These are phyloP conservation scores for Mormyrus iriodes DNA, from an alignment of 2,113 vertebrate genomes.

Conservation along the genomic window DNA sequence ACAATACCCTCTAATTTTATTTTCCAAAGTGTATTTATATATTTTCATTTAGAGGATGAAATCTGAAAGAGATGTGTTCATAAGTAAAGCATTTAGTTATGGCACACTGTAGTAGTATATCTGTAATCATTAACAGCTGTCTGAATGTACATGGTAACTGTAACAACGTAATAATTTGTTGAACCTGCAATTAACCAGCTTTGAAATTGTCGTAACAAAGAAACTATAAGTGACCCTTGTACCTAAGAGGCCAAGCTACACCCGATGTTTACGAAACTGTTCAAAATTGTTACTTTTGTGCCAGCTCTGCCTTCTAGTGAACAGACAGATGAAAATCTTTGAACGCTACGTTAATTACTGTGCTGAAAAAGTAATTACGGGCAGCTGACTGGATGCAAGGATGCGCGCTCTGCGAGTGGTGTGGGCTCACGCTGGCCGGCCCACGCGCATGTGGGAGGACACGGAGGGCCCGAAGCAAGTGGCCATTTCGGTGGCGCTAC, in stretches of 20 bases:
- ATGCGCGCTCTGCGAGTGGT: neutral
- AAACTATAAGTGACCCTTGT: neutral
- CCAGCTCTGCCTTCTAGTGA: neutral
- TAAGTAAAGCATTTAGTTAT: neutral
- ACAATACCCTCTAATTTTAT: neutral
- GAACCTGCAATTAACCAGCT: neutral
- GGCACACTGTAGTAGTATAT: neutral
- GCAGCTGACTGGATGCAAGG: neutral
- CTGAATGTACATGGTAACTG: neutral
- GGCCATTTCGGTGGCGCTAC: neutral
- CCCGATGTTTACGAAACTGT: neutral
- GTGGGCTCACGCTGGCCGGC: neutral
- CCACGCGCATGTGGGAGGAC: neutral
- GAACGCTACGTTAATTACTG: neutral
- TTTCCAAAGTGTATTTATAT: neutral
- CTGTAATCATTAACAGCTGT: neutral
- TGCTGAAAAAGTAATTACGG: neutral
- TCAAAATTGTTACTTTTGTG: neutral
- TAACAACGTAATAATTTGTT: neutral
- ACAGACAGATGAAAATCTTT: neutral
- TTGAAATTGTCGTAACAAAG: neutral
- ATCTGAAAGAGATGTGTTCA: neutral
- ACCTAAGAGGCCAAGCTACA: neutral
- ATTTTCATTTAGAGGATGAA: neutral
- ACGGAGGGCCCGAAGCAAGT: neutral